Evolutionary conservation across 2,113 vertebrate genomes (phyloP).

Genomic region (Pristiophorus japonicus): DNA sequence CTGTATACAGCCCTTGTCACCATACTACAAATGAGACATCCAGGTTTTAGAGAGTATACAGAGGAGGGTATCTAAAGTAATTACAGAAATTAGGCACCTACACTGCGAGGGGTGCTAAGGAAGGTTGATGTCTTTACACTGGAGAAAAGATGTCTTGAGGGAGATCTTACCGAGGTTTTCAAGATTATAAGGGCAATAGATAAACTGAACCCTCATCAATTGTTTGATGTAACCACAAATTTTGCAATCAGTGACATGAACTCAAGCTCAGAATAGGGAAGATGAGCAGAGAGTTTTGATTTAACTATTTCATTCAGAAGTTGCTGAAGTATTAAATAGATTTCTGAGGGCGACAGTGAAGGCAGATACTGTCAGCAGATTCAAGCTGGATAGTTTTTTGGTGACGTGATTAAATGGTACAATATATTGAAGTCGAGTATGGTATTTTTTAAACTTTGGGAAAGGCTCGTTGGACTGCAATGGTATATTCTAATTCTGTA

Average conservation of each 20-base stretch:
- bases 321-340: not conserved
- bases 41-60: too few species aligned
- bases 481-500: not conserved
- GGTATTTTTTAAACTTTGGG: not conserved
- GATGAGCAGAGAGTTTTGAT: not conserved
- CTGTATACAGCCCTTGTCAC: too few species aligned
- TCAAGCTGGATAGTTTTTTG: not conserved
- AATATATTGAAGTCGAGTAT: not conserved
- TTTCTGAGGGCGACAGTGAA: not conserved
- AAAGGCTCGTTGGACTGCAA: not conserved
- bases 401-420: not conserved
- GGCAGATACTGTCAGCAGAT: not conserved
- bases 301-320: not conserved
- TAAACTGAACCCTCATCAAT: not conserved
- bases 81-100: not conserved
- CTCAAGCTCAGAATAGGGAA: not conserved
- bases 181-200: not conserved
- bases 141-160: not conserved
- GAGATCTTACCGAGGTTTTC: not conserved
- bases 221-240: not conserved
- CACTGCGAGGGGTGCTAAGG: not conserved
- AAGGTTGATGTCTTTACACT: not conserved
- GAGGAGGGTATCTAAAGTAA: too few species aligned
- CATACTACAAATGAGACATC: too few species aligned
- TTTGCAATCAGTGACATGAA: not conserved